Evolutionary conservation across 2,888 invertebrate species (phyloP).

Genomic region (Hedychridium roseum): DNA sequence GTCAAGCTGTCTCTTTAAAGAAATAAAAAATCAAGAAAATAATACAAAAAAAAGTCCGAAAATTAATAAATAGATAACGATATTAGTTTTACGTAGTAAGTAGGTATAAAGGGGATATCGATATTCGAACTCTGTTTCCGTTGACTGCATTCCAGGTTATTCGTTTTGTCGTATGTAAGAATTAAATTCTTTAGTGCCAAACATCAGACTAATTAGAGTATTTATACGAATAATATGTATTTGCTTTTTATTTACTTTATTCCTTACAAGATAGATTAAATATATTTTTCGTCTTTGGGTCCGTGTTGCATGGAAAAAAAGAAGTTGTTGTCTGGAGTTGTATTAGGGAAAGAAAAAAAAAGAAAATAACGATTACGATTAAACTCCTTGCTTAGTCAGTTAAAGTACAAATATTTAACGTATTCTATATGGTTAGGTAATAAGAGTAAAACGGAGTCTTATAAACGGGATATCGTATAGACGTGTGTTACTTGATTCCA

Average conservation of each 20-base stretch:
- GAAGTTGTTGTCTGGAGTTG: too few relatives aligned
- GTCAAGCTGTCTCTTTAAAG: slow-evolving; percentile 20
- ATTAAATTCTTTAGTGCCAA: slow-evolving; percentile 57
- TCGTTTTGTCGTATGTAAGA: slow-evolving; percentile 29
- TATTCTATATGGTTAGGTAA: slow-evolving; percentile 60
- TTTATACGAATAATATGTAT: slow-evolving; percentile 30
- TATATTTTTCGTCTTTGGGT: slow-evolving; percentile 43
- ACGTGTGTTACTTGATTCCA: slow-evolving; percentile 55
- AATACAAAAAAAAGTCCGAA: slow-evolving; percentile 20
- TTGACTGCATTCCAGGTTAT: slow-evolving; percentile 40
- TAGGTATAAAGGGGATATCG: slow-evolving; percentile 16
- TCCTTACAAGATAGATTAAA: slow-evolving; percentile 31
- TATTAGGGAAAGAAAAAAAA: slow-evolving; percentile 27
- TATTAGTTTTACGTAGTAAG: slow-evolving; percentile 17
- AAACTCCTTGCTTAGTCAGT: slow-evolving; percentile 78
- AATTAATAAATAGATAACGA: slow-evolving; percentile 16
- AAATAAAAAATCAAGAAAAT: slow-evolving; percentile 20
- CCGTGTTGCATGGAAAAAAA: slow-evolving; percentile 14
- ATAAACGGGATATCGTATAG: slow-evolving; percentile 43
- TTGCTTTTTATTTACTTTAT: slow-evolving; percentile 34
- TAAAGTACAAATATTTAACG: slow-evolving; percentile 84
- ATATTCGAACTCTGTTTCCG: slow-evolving; percentile 27
- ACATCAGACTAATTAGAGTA: slow-evolving; percentile 30
- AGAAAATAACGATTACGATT: slow-evolving; percentile 41
- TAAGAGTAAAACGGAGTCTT: slow-evolving; percentile 46